phyloP scores from a whole-genome alignment of 2,113 vertebrate species.

The Channa argus region DNA sequence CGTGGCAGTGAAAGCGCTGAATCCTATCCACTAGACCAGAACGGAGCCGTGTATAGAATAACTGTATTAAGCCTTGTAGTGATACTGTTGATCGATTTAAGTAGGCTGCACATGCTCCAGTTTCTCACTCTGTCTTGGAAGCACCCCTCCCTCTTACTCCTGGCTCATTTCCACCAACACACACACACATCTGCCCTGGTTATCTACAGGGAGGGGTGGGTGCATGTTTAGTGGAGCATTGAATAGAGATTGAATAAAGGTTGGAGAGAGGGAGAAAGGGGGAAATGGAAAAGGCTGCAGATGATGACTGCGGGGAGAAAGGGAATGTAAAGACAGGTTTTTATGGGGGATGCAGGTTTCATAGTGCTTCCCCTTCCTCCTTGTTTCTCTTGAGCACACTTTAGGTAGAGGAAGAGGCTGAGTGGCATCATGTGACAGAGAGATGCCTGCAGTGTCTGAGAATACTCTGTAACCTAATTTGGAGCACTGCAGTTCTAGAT shows the following conservation, averaged over 20 bases:
- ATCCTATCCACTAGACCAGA: background rate
- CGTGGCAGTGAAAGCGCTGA: too few species aligned
- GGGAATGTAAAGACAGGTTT: background rate
- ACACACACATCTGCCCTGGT: constrained; percentile 49
- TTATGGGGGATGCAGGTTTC: background rate
- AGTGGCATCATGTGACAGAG: constrained; percentile 1
- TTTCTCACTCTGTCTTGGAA: constrained; percentile 70
- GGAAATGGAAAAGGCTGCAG: background rate
- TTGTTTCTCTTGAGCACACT: background rate
- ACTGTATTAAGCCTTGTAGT: background rate
- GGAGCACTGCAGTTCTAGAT: background rate
- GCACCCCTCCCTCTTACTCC: constrained; percentile 69
- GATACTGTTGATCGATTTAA: constrained; percentile 39
- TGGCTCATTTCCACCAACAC: constrained; percentile 73
- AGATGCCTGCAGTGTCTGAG: background rate
- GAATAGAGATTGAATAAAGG: constrained; percentile 38
- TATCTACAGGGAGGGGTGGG: constrained; percentile 43
- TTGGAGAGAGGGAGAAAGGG: constrained; percentile 15
- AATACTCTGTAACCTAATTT: constrained; percentile 7
- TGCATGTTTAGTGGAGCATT: constrained; percentile 10
- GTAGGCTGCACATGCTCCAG: constrained; percentile 64
- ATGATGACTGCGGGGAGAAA: too few species aligned
- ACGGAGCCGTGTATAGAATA: background rate
- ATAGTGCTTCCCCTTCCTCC: background rate
- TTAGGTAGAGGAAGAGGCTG: background rate